A percentile compares a stretch with the other conserved stretches of the same genome.
These are phyloP conservation scores for Octodonta nipae DNA, from an alignment of 2,888 invertebrate species.

Conservation along the genomic window DNA sequence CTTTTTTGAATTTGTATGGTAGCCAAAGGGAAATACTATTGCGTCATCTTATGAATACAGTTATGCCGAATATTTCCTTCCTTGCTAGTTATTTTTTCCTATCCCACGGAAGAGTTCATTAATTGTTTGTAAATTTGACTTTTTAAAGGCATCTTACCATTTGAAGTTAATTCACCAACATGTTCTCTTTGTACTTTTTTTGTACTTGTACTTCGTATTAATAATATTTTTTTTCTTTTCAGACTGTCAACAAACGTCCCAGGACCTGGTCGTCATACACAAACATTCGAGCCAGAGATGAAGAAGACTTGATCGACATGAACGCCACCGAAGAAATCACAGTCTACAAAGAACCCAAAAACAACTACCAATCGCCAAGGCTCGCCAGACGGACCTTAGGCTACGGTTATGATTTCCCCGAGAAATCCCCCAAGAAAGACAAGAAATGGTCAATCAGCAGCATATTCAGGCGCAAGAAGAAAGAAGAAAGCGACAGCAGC, in stretches of 20 bases:
- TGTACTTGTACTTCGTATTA: no score
- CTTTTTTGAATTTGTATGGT: no score
- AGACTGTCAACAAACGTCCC: slow-evolving; percentile 36
- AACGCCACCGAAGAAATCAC: slow-evolving; percentile 30
- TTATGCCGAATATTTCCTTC: no score
- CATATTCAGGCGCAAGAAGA: slow-evolving; percentile 63
- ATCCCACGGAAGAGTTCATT: no score
- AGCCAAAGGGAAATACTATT: no score
- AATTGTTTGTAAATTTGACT: no score
- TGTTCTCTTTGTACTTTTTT: no score
- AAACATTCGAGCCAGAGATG: slow-evolving; percentile 28
- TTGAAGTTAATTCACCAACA: no score
- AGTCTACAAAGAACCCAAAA: slow-evolving; percentile 18
- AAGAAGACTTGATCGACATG: slow-evolving; percentile 23
- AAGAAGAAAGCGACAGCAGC: slow-evolving; percentile 47
- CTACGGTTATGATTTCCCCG: slow-evolving; percentile 38
- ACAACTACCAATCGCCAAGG: slow-evolving; percentile 24
- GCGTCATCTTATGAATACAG: no score
- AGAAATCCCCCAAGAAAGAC: slow-evolving; percentile 43
- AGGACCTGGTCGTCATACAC: slow-evolving; percentile 33
- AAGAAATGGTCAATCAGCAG: slow-evolving; percentile 73
- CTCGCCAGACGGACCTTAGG: slow-evolving; percentile 32
- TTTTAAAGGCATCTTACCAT: no score
- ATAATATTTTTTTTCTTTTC: slow-evolving; percentile 26
- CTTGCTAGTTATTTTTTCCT: no score